Evolutionary conservation across 2,797 vertebrate genomes (phyloP), one percentile per base, ranked within the genome.

Genomic region (Rhodeus uyekii): DNA sequence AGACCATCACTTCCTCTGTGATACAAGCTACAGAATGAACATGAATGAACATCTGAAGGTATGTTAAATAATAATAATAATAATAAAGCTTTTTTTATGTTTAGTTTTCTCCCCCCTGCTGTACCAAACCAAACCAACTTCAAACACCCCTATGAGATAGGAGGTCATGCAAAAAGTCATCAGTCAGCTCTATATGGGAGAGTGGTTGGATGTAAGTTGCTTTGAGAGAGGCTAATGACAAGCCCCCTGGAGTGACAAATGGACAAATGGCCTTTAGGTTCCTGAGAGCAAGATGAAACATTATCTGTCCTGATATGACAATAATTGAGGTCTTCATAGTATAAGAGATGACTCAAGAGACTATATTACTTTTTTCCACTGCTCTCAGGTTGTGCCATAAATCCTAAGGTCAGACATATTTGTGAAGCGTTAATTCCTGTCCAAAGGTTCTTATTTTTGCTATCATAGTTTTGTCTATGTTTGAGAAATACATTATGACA

Each of bases 181-280:
- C 79, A 63, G 44, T 29, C 34, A 38, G 32, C n/a, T 38, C 39
- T 34, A 71, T 18, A 80, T 44, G 13, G 14, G 16, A 7, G 50
- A 69, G 38, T 42, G 65, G 65, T 12, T 60, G 55, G 29, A 38
- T 80, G 39, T 12, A 16, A 24, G 44, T 72, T 73, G 38, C 69
- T 81, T 36, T 73, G 44, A 48, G 32, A 46, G 14, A 73, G 44
- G 69, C 32, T 73, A 73, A 73, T 73, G 44, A 63, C 42, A 81
- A 73, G 44, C 79, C 78, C 58, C 69, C 79, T 73, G 79, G 42
- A 64, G 79, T 81, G n/a, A n/a, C n/a, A n/a, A n/a, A n/a, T 81
- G 73, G 79, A 73, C 79, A 81, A 81, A 81, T 81, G 69, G 69
- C 32, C 24, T 81, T 73, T n/a, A 19, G 14, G 78, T 63, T 29